Evolutionary conservation across 2,797 vertebrate species (phyloP), one percentile per base, ranked within the genome.

Genomic region (Acrossocheilus fasciatus): DNA sequence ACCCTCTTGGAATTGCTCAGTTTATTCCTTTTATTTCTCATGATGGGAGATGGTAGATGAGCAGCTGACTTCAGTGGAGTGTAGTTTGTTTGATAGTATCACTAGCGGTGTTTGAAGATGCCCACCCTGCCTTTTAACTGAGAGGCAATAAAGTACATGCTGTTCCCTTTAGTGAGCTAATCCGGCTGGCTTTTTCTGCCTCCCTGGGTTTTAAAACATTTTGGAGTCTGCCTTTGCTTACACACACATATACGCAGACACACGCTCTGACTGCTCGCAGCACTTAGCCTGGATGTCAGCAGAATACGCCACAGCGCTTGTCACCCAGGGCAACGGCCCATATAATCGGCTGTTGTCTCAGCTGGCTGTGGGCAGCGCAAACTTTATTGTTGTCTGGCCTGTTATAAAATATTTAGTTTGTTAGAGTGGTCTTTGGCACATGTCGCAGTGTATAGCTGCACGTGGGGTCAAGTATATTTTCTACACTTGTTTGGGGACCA

Each of bases 121-220:
- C 82, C 18, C 43, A 36, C 15, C 76, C 54, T 85, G 39, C 26
- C 34, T 81, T 77, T 75, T 80, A 81, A 86, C 26, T 74, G 39
- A 54, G 52, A 45, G 59, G 36, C 85, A 70, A 85, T 81, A 73
- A 86, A 87, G 86, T 70, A 77, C 86, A 72, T 36, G 18, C 6
- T 81, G 78, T 88, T 88, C 85, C 23, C 17, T 88, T 82, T 45
- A 52, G 14, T 23, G 14, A 36, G 47, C 62, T 85, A 86, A 88
- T 90, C 87, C 87, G 6, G 39, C 36, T 64, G 74, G 76, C 57
- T 85, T 73, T 87, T 85, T 83, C 72, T 45, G 75, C 50, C 81
- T 89, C 73, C 15, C 3, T 78, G 74, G 68, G 66, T 76, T 87
- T 84, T 82, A 86, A 73, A 59, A 69, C 43, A 45, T 57, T 76